Conservation (phyloP, 2,888 invertebrate genomes). For the Scaptomyza caliginosa region DNA sequence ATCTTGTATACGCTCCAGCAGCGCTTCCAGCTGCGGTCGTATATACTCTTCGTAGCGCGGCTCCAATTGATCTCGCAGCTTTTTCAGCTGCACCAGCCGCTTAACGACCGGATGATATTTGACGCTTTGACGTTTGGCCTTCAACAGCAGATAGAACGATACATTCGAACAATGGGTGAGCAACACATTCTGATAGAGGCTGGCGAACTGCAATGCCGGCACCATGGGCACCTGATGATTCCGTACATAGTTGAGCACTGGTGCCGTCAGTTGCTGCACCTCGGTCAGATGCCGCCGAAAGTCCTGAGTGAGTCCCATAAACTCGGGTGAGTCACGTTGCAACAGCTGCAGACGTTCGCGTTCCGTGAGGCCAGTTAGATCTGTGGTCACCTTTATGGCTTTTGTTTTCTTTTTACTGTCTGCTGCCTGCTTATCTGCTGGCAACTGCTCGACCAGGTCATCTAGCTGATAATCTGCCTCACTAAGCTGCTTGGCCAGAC, state of each 20-base stretch:
- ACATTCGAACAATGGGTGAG: slow-evolving; percentile 94
- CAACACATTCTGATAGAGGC: slow-evolving; percentile 88
- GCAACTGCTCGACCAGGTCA: slow-evolving; percentile 20
- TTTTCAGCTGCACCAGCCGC: slow-evolving; percentile 91
- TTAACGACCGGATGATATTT: slow-evolving; percentile 95
- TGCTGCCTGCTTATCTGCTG: background rate
- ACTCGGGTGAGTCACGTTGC: slow-evolving; percentile 94
- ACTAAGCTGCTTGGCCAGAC: slow-evolving; percentile 90
- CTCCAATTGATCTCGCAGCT: slow-evolving; percentile 90
- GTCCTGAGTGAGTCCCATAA: slow-evolving; percentile 90
- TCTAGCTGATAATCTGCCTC: slow-evolving; percentile 88
- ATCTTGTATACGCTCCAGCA: slow-evolving; percentile 86
- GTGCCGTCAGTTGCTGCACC: slow-evolving; percentile 87
- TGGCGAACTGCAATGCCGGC: slow-evolving; percentile 89
- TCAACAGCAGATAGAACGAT: slow-evolving; percentile 92
- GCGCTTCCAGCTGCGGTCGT: slow-evolving; percentile 88
- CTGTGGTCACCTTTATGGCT: slow-evolving; percentile 87
- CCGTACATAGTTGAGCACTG: slow-evolving; percentile 88
- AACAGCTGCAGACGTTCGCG: slow-evolving; percentile 91
- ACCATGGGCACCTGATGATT: slow-evolving; percentile 88
- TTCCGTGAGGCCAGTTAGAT: slow-evolving; percentile 90
- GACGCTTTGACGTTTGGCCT: slow-evolving; percentile 89
- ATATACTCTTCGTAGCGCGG: slow-evolving; percentile 88
- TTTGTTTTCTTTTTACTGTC: slow-evolving; percentile 3
- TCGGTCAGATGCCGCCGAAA: slow-evolving; percentile 89